Evolutionary conservation across 92 coral and sea anemone genomes (phyloP).

Genomic region (Porites rus): DNA sequence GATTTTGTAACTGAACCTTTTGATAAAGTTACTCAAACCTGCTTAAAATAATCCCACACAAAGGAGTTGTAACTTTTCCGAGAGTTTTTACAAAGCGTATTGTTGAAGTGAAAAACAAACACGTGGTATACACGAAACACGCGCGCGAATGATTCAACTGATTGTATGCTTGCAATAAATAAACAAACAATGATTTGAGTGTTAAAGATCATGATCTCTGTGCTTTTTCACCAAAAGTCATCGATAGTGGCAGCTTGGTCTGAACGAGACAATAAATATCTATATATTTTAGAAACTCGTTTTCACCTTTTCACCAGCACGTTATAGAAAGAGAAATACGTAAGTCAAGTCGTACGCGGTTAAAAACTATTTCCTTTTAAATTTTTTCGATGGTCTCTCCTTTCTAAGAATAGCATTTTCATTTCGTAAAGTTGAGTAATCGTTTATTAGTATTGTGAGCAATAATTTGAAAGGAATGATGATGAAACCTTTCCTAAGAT

Average conservation of each 20-base stretch:
- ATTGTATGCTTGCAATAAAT: constrained; percentile 4
- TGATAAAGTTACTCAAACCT: not conserved
- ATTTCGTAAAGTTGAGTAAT: not conserved
- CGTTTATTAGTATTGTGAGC: not conserved
- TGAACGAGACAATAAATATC: constrained; percentile 12
- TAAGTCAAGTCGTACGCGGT: not conserved
- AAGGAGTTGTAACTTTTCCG: constrained; percentile 4
- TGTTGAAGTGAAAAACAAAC: constrained; percentile 37
- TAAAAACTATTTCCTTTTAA: not conserved
- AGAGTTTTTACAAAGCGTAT: not conserved
- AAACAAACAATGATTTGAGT: constrained; percentile 26
- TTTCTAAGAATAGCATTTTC: not conserved
- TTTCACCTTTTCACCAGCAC: constrained; percentile 11
- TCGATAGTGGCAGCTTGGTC: constrained; percentile 22
- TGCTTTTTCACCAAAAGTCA: constrained; percentile 1
- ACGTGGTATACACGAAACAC: constrained; percentile 14
- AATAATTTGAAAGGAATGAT: not conserved
- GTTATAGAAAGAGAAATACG: not conserved
- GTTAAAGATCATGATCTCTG: not conserved
- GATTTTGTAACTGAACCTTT: not conserved
- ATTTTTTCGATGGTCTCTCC: not conserved
- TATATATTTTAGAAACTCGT: not conserved
- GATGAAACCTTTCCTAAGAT: constrained; percentile 13
- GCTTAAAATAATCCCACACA: not conserved
- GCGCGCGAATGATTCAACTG: constrained; percentile 8